Percentiles rank a stretch among this genome's conserved stretches.
phyloP scores from a whole-genome alignment of 1,140 invertebrate species.

The Drosophila littoralis region DNA sequence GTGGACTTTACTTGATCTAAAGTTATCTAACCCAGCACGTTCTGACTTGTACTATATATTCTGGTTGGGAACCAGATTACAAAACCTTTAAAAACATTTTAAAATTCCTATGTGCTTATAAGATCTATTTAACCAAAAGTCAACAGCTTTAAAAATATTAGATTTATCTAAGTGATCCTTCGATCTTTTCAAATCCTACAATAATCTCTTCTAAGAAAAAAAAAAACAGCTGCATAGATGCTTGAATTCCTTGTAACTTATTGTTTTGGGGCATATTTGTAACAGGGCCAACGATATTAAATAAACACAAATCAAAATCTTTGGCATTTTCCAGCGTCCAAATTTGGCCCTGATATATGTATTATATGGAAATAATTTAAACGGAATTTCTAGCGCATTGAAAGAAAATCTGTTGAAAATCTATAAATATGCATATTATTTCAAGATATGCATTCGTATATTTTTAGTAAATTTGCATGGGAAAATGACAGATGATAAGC shows the following conservation, averaged over 20 bases:
- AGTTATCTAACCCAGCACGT: no score
- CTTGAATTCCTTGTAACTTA: not conserved
- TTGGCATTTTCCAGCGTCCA: conserved; percentile 18
- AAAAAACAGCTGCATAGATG: not conserved
- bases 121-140: no score
- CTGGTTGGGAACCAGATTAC: no score
- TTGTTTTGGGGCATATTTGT: not conserved
- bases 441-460: conserved; percentile 9
- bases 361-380: conserved; percentile 20
- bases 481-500: not conserved
- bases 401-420: conserved; percentile 10
- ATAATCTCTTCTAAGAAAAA: not conserved
- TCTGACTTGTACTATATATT: no score
- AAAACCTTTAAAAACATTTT: no score
- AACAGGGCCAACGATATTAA: conserved; percentile 26
- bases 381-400: conserved; percentile 19
- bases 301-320: conserved; percentile 33
- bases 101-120: no score
- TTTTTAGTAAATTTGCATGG: conserved; percentile 3
- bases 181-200: not conserved
- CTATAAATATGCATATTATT: conserved; percentile 6
- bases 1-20: no score
- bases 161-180: no score
- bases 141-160: no score
- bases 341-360: conserved; percentile 23